Conservation (phyloP, 2,888 invertebrate species). For the Subacronicta megacephala region DNA sequence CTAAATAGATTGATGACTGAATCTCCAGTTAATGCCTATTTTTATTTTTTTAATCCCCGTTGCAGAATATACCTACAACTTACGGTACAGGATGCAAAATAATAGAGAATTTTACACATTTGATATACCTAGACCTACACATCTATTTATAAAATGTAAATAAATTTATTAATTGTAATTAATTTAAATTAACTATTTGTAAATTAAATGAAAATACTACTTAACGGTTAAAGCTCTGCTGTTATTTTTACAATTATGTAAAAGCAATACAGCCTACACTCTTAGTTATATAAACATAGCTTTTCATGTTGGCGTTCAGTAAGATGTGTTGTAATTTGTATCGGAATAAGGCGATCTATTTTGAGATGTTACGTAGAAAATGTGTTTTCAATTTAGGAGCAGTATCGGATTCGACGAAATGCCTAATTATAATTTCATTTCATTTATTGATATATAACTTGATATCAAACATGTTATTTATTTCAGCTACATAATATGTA, state of each 20-base stretch:
- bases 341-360: constrained; percentile 17
- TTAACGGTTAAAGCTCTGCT: too few species aligned
- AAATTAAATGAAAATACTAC: too few species aligned
- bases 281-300: background rate
- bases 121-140: too few species aligned
- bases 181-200: too few species aligned
- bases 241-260: background rate
- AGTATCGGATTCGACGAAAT: background rate
- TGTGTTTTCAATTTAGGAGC: constrained; percentile 7
- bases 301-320: constrained; percentile 10
- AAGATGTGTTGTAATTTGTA: constrained; percentile 8
- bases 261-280: background rate
- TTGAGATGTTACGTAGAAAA: constrained; percentile 10
- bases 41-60: too few species aligned
- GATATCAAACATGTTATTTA: background rate
- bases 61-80: too few species aligned
- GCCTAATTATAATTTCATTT: constrained; percentile 9
- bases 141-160: too few species aligned
- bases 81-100: too few species aligned
- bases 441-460: background rate
- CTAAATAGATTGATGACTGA: too few species aligned
- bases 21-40: too few species aligned
- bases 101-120: too few species aligned
- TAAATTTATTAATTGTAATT: too few species aligned
- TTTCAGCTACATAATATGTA: background rate